Evolutionary conservation across 2,797 vertebrate genomes (phyloP).

Genomic region (Acanthurus leucopareius): DNA sequence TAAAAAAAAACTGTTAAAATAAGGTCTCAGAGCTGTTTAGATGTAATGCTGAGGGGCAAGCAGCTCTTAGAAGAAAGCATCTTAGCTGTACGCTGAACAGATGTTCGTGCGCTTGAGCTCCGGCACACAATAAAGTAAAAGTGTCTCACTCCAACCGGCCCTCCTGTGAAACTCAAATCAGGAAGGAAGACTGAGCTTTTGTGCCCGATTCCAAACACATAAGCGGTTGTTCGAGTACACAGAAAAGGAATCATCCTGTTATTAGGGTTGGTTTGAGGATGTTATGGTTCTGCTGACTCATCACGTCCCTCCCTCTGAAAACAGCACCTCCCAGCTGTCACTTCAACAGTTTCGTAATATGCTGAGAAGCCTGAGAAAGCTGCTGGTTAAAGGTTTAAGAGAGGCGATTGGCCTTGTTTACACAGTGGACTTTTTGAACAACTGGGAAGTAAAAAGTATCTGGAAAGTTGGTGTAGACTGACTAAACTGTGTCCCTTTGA

Average conservation of each 20-base stretch:
- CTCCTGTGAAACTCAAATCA: conserved; percentile 6
- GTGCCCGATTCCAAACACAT: conserved; percentile 15
- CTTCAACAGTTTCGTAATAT: conserved; percentile 8
- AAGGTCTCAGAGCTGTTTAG: conserved; percentile 23
- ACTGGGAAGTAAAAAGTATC: conserved; percentile 7
- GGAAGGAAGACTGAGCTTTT: conserved; percentile 24
- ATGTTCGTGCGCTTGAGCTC: conserved; percentile 33
- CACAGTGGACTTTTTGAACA: conserved; percentile 34
- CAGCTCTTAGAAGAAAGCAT: conserved; percentile 17
- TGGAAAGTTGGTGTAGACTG: conserved; percentile 13
- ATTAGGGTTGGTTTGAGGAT: conserved; percentile 50
- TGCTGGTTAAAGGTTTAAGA: conserved; percentile 41
- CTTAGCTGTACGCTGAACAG: conserved; percentile 31
- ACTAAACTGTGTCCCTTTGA: conserved; percentile 2
- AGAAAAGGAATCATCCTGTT: conserved; percentile 49
- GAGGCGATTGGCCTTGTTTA: conserved; percentile 37
- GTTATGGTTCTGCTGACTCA: conserved; percentile 36
- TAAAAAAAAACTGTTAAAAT: conserved; percentile 5
- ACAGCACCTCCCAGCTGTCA: conserved; percentile 46
- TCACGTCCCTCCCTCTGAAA: conserved; percentile 32
- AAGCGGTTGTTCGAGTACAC: conserved; percentile 16
- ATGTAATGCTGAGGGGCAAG: conserved; percentile 8
- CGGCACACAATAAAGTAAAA: conserved; percentile 26
- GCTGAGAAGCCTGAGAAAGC: not conserved
- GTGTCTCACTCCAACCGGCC: conserved; percentile 28